phyloP scores from a whole-genome alignment of 2,888 invertebrate genomes.

The Tetropium fuscum region DNA sequence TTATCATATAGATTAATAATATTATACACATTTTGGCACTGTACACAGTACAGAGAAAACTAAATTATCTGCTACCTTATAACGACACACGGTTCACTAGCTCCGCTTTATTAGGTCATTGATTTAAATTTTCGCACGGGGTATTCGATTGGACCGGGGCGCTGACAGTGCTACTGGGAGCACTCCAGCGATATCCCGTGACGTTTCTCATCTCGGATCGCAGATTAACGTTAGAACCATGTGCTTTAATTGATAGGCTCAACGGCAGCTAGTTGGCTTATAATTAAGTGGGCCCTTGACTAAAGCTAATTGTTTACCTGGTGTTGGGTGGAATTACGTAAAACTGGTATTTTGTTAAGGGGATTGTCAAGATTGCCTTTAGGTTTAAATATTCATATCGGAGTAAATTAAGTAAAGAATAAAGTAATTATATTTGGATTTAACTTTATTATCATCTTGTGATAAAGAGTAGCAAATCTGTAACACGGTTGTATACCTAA shows the following conservation, averaged over 20 bases:
- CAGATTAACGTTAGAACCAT: constrained; percentile 3
- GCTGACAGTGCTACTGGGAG: background rate
- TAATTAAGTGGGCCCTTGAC: constrained; percentile 1
- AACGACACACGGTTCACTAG: constrained; percentile 4
- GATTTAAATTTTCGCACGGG: constrained; percentile 9
- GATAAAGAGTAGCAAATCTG: too few relatives aligned
- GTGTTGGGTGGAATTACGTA: constrained; percentile 4
- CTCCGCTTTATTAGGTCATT: background rate
- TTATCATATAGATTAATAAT: too few relatives aligned
- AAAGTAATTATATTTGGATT: too few relatives aligned
- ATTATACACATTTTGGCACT: too few relatives aligned
- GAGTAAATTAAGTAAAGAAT: too few relatives aligned
- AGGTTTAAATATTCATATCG: too few relatives aligned
- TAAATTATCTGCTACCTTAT: constrained; percentile 4
- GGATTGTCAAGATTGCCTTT: too few relatives aligned
- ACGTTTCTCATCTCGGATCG: background rate
- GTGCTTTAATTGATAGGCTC: constrained; percentile 4
- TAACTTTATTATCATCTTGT: too few relatives aligned
- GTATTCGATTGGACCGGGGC: constrained; percentile 1
- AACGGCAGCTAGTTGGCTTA: constrained; percentile 7
- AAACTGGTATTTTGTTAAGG: too few relatives aligned
- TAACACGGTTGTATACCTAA: too few relatives aligned
- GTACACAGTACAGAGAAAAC: too few relatives aligned
- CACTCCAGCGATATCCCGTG: background rate
- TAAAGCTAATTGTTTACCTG: constrained; percentile 1